Conservation (phyloP, 1,140 invertebrate species). For the Lamellibrachia luymesi region DNA sequence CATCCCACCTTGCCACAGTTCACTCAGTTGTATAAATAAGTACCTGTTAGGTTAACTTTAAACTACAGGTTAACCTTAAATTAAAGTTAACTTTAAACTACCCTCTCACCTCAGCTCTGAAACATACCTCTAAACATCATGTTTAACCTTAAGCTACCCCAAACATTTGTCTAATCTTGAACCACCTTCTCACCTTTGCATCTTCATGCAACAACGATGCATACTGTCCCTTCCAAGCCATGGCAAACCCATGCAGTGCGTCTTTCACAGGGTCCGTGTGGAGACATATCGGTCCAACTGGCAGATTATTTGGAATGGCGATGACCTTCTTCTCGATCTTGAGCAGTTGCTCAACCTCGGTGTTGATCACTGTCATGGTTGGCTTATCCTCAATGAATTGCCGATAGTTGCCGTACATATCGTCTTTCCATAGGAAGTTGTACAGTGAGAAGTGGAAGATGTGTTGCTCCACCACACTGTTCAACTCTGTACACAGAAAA, state of each 20-base stretch:
- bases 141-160: too few relatives aligned
- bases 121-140: too few relatives aligned
- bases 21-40: too few relatives aligned
- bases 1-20: too few relatives aligned
- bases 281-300: conserved; percentile 50
- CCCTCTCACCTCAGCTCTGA: not conserved
- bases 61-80: too few relatives aligned
- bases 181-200: conserved; percentile 43
- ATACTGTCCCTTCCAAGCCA: conserved; percentile 56
- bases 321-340: conserved; percentile 51
- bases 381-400: conserved; percentile 54
- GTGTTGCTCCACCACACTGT: conserved; percentile 45
- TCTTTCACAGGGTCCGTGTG: conserved; percentile 52
- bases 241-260: conserved; percentile 54
- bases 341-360: conserved; percentile 42
- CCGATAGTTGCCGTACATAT: conserved; percentile 53
- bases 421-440: conserved; percentile 58
- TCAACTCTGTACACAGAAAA: conserved; percentile 39
- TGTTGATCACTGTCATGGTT: conserved; percentile 46
- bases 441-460: conserved; percentile 55
- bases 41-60: too few relatives aligned
- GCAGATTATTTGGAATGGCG: conserved; percentile 45
- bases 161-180: not conserved
- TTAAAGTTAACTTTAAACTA: not conserved
- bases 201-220: conserved; percentile 54